Percentiles rank a stretch among this genome's conserved stretches.
phyloP scores from a whole-genome alignment of 1,140 invertebrate species.

The Brachionus rubens region DNA sequence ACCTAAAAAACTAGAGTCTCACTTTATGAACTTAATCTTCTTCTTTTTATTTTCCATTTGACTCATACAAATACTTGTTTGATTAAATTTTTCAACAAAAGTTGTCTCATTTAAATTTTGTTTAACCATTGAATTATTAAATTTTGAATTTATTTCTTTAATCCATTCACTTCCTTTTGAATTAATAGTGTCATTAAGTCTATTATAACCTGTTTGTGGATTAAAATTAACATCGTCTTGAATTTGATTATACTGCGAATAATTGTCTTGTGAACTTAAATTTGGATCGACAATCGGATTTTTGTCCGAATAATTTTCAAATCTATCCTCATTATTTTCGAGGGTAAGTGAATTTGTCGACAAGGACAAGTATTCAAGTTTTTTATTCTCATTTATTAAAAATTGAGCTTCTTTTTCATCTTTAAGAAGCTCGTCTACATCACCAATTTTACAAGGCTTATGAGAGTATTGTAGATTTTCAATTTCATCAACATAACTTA shows the following conservation, averaged over 20 bases:
- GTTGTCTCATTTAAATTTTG: background rate
- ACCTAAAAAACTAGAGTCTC: background rate
- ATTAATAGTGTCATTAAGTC: background rate
- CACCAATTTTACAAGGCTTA: background rate
- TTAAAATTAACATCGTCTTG: constrained; percentile 15
- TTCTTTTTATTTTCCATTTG: constrained; percentile 31
- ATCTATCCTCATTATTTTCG: background rate
- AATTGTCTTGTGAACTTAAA: background rate
- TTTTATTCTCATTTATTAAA: background rate
- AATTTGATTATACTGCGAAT: background rate
- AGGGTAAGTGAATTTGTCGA: background rate
- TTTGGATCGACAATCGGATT: background rate
- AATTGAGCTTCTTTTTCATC: background rate
- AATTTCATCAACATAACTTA: background rate
- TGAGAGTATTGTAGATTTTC: background rate
- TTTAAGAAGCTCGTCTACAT: background rate
- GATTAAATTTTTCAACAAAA: background rate
- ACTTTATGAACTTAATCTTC: constrained; percentile 23
- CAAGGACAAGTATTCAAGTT: background rate
- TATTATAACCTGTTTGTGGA: background rate
- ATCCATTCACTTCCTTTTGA: background rate
- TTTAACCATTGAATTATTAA: too few species aligned
- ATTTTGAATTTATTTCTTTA: constrained; percentile 5
- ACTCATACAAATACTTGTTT: background rate
- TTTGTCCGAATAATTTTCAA: background rate